Evolutionary conservation across 2,888 invertebrate genomes (phyloP), one percentile per base, ranked within the genome.

Genomic region (Acanthosepion pharaonis): DNA sequence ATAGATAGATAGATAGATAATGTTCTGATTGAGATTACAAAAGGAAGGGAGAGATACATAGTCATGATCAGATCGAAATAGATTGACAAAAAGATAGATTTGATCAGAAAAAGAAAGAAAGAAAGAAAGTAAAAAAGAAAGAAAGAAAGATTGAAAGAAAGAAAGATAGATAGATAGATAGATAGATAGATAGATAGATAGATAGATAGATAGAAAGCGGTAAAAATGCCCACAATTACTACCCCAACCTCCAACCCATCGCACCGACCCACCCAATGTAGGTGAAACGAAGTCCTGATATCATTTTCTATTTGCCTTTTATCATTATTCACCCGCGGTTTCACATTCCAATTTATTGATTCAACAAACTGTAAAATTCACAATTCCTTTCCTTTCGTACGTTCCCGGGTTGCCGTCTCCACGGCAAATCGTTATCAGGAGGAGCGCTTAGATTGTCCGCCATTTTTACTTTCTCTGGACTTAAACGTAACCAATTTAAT

Each of bases 311-410:
- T 64, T 64, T 64, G 64, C 25, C 78, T 78, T 78, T 78, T 78
- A 78, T 78, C n/a, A 78, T 78, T 78, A 78, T 78, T 78, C 18
- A 78, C 78, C n/a, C 78, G n/a, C n/a, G 6, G 78, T 78, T 78
- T 78, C 78, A 78, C 78, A 78, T 78, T 78, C n/a, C 78, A 78
- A 78, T 78, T 78, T 78, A 78, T 78, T 78, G 78, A 78, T 78
- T 78, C 78, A 78, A 78, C 78, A 78, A 78, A 78, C 78, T 78
- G 78, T 78, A 78, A 78, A 78, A 78, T 78, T 78, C n/a, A 78
- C 78, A 78, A 78, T 78, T 78, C 78, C n/a, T 9, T 78, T 78
- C n/a, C 78, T 15, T 9, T 78, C 78, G 78, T 8, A 28, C 8
- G 28, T 78, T 78, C 78, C 28, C 78, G 78, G 11, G 78, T 6